phyloP scores from a whole-genome alignment of 2,113 vertebrate genomes.

The Boulengeromyrus knoepffleri region DNA sequence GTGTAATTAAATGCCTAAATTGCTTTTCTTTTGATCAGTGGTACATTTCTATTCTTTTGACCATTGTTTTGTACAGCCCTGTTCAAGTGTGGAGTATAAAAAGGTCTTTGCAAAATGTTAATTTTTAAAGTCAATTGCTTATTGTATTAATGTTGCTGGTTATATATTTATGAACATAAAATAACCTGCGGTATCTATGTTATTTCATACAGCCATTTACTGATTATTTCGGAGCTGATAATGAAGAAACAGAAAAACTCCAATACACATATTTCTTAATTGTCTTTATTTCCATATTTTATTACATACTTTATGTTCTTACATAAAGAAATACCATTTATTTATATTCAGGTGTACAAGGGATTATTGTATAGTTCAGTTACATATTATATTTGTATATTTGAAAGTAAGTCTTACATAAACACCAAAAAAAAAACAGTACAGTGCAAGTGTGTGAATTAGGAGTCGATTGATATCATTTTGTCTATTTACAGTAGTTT shows the following conservation, averaged over 20 bases:
- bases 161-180: background rate
- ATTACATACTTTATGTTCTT: constrained; percentile 69
- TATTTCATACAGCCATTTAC: background rate
- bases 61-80: background rate
- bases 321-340: constrained; percentile 67
- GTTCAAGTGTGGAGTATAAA: background rate
- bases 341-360: constrained; percentile 58
- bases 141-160: background rate
- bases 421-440: constrained; percentile 63
- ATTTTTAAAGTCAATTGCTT: background rate
- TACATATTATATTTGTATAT: constrained; percentile 51
- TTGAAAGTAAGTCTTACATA: constrained; percentile 61
- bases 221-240: background rate
- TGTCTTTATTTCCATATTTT: constrained; percentile 70
- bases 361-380: constrained; percentile 59
- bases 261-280: constrained; percentile 57
- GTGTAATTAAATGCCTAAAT: background rate
- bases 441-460: constrained; percentile 63
- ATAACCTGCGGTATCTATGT: background rate
- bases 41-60: background rate
- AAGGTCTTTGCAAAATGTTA: background rate
- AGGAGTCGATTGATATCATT: constrained; percentile 52
- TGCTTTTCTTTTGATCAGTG: background rate
- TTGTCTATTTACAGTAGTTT: constrained; percentile 60
- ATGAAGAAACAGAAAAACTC: background rate